Evolutionary conservation across 1,140 invertebrate species (phyloP), one percentile per base, ranked within the genome.

Genomic region (Sesamia nonagrioides): DNA sequence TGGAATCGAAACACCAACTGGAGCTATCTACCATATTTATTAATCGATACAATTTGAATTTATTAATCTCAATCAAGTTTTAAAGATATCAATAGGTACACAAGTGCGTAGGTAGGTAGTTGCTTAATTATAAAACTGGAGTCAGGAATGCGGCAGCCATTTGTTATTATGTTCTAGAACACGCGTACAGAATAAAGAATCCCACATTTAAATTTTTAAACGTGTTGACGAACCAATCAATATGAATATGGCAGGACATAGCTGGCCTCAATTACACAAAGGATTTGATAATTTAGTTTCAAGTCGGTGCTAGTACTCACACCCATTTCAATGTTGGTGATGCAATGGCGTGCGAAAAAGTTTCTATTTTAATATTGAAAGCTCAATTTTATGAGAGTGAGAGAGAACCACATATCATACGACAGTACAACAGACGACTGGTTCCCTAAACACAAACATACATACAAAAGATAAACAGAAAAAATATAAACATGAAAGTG

Each of bases 91-190:
- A 71, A 69, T 78, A 78, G 1, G 60, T n/a, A n/a, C n/a, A 69
- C 40, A 37, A 71, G 33, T 78, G 76, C 66, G 66, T 69, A 69
- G 76, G 48, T 18, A 48, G 42, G 75, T 54, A 73, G 81, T 74
- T 81, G 77, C 81, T 69, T 84, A 86, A 84, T 86, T 83, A 82
- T 69, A 75, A 78, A 78, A 79, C 15, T 52, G 45, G 9, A 45
- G 33, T 15, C 48, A n/a, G 88, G 92, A 92, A 94, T 94, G 91
- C 91, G 92, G 90, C 82, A 92, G 89, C 78, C 86, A 89, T 89
- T 91, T 90, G 82, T 89, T 91, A 91, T 89, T 85, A 89, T 86
- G 84, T 84, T 83, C 78, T 83, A 85, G 83, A 83, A 79, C 77
- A 73, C 90, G 88, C 84, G 87, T 79, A 40, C 84, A 80, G 89